Evolutionary conservation across 2,888 invertebrate genomes (phyloP), one percentile per base, ranked within the genome.

Genomic region (Philonicus albiceps): DNA sequence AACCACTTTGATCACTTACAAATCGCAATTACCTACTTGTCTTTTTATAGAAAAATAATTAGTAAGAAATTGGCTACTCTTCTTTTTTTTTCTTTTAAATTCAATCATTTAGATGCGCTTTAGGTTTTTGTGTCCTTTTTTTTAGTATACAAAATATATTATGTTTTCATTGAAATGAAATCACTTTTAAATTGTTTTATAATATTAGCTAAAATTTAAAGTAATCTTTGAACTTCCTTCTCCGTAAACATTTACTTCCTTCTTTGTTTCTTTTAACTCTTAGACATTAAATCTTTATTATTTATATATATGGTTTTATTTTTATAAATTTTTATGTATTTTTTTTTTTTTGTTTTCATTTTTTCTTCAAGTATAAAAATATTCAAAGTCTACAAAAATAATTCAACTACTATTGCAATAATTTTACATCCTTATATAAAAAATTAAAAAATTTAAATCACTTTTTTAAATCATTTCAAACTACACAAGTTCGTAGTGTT

Each of bases 321-420:
- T 53, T 53, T 53, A n/a, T 53, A n/a, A 11, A n/a, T 72, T 37
- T 83, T 72, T 43, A 53, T 55, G n/a, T 73, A 73, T 40, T 31
- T 73, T 73, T 84, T 73, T 73, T 84, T 84, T 72, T 84, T 73
- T n/a, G 27, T 40, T 55, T 64, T 40, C 13, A 22, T 84, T 72
- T 84, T 40, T 73, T 64, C 49, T 64, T 73, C 84, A 84, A 84
- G 84, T 84, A 84, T 84, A 84, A 84, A 84, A 84, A 84, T 84
- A 84, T 84, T 84, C 84, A 84, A 84, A 84, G 84, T 84, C 84
- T 84, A 84, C 84, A 84, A 84, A 84, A 84, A 84, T 84, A 84
- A 84, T 84, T 84, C 84, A 31, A 84, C 84, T 84, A 84, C 84
- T 84, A 73, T 84, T 84, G 84, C 73, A 84, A 84, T 84, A 73